Percentiles rank a stretch among this genome's conserved stretches.
phyloP scores from a whole-genome alignment of 1,140 invertebrate genomes.

The Trachelipus rathkii region DNA sequence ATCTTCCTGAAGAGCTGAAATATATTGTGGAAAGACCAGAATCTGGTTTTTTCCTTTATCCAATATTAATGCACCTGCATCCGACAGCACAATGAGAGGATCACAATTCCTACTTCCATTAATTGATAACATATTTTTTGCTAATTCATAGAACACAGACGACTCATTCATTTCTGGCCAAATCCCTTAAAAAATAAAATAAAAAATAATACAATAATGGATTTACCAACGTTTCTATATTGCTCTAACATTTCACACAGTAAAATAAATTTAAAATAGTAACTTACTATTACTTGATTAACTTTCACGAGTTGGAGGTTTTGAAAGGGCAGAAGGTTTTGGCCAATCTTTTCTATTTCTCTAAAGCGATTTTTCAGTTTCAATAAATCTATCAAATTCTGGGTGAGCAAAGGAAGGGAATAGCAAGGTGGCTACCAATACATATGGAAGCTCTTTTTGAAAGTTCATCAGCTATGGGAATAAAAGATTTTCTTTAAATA shows the following conservation, averaged over 20 bases:
- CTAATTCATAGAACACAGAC: slow-evolving; percentile 74
- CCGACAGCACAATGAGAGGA: slow-evolving; percentile 74
- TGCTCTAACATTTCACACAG: no score
- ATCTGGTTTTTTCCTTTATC: slow-evolving; percentile 43
- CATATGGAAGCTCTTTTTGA: slow-evolving; percentile 83
- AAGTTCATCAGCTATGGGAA: slow-evolving; percentile 46
- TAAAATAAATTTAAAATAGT: slow-evolving; percentile 53
- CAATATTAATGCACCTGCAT: slow-evolving; percentile 68
- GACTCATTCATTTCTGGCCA: slow-evolving; percentile 73
- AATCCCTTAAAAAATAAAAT: slow-evolving; percentile 42
- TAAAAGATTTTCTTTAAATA: no score
- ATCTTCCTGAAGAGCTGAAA: slow-evolving; percentile 79
- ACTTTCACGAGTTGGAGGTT: slow-evolving; percentile 81
- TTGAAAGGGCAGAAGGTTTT: slow-evolving; percentile 75
- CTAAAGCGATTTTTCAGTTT: slow-evolving; percentile 92
- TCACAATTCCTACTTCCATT: slow-evolving; percentile 93
- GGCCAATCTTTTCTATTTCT: slow-evolving; percentile 90
- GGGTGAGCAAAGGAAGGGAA: slow-evolving; percentile 92
- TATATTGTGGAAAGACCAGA: slow-evolving; percentile 70
- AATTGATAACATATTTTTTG: slow-evolving; percentile 88
- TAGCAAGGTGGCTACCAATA: slow-evolving; percentile 84
- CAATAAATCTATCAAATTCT: slow-evolving; percentile 92
- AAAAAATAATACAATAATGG: background rate
- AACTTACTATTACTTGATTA: slow-evolving; percentile 80
- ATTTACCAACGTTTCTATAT: background rate